Base-by-base conservation (phyloP, 2,888 invertebrate species). In the Teleiodes luculella region DNA sequence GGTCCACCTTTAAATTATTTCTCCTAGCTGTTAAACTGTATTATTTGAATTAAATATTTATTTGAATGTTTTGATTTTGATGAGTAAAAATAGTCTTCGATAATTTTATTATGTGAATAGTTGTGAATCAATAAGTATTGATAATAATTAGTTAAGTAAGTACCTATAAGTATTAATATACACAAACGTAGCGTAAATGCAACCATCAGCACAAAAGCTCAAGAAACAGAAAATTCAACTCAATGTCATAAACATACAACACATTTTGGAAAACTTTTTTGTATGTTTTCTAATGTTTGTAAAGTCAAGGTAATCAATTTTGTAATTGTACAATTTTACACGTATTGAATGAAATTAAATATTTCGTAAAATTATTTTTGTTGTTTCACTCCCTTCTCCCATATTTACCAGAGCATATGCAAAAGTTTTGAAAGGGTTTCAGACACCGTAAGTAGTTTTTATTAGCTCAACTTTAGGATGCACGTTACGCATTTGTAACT, bases 281-380 rank as follows among this genome's bases (percentile, higher is more conserved):
- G 63, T 59, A 52, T 63, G 47, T 65, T 67, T 68, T 65, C 50
- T 67, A 65, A 60, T 57, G 61, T 61, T 67, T 65, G 66, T 68
- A 68, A 57, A 30, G 31, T 33, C 16, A 70, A 64, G 69, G 66
- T 71, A 64, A 75, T 70, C 74, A 70, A 80, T 85, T 86, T 86
- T 78, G 79, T 79, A 77, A 74, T 73, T 86, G 86, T 86, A 86
- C 85, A 86, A 84, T 82, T 87, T 86, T 87, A 87, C 83, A 86
- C 74, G 62, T 72, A 77, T 76, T 74, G 69, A 76, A 36, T 76
- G 67, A 67, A 83, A 71, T 20, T 31, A 39, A 52, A 53, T 51
- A 52, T 52, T 53, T 49, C 45, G 39, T 39, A 30, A 50, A 56
- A 48, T 59, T 60, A 59, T 35, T 50, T 37, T 28, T 33, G 37